Evolutionary conservation across 2,113 vertebrate species (phyloP).

Genomic region (Zosterops lateralis): DNA sequence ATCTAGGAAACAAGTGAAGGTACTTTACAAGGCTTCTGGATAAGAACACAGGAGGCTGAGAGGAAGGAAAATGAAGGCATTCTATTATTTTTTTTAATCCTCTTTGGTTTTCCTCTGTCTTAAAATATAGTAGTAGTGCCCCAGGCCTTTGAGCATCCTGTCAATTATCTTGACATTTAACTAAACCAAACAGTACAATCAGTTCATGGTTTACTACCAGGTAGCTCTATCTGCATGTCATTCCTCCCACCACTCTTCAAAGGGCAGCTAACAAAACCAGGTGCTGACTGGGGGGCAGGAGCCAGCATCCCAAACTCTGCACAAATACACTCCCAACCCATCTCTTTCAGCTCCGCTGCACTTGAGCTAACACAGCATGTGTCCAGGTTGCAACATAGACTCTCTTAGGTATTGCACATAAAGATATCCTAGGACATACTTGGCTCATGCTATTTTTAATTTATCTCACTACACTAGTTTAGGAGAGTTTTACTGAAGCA

Average conservation of each 20-base stretch:
- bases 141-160: background rate
- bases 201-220: background rate
- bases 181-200: background rate
- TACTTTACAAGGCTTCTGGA: background rate
- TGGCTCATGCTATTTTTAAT: conserved; percentile 42
- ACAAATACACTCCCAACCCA: background rate
- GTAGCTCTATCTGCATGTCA: background rate
- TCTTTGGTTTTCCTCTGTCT: background rate
- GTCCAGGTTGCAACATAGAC: background rate
- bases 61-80: background rate
- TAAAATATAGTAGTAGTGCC: background rate
- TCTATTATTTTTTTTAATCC: background rate
- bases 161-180: background rate
- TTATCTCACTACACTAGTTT: conserved; percentile 39
- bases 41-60: background rate
- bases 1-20: background rate
- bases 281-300: background rate
- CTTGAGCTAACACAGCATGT: background rate
- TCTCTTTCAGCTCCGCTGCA: background rate
- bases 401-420: background rate
- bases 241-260: background rate
- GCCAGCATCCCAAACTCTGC: background rate
- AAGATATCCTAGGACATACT: conserved; percentile 1
- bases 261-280: background rate
- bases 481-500: conserved; percentile 41